Percentiles rank a stretch among this genome's conserved stretches.
These are phyloP conservation scores for Drosophila sp. DNA, from an alignment of 1,140 invertebrate species.

Conservation along the genomic window DNA sequence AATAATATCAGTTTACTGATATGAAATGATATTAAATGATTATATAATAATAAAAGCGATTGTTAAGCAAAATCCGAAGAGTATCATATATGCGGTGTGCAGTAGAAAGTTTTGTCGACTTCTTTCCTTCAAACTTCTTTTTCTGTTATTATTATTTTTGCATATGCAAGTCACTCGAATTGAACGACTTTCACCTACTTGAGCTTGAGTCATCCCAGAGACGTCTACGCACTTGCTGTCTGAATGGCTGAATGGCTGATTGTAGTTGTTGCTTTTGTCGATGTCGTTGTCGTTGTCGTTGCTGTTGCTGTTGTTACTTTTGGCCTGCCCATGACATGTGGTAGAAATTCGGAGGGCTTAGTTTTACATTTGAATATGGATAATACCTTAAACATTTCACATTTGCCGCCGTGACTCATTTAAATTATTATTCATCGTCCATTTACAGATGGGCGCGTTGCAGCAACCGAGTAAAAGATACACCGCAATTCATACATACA, in stretches of 20 bases:
- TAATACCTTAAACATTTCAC: conserved; percentile 63
- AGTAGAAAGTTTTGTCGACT: conserved; percentile 30
- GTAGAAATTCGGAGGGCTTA: conserved; percentile 52
- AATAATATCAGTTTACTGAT: no score
- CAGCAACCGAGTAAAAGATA: conserved; percentile 30
- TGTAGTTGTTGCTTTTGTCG: no score
- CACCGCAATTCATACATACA: conserved; percentile 13
- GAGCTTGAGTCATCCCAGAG: conserved; percentile 62
- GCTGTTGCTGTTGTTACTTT: conserved; percentile 36
- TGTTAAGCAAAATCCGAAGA: no score
- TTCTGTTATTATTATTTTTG: conserved; percentile 59
- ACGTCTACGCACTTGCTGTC: conserved; percentile 71
- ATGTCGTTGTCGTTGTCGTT: conserved; percentile 28
- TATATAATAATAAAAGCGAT: no score
- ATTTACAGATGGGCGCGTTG: conserved; percentile 71
- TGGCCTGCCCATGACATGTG: conserved; percentile 51
- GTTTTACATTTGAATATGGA: conserved; percentile 56
- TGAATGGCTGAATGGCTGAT: no score
- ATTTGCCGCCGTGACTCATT: conserved; percentile 64
- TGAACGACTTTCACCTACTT: conserved; percentile 76
- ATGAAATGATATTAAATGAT: no score
- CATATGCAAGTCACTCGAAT: conserved; percentile 76
- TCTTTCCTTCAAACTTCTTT: conserved; percentile 13
- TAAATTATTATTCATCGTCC: conserved; percentile 20
- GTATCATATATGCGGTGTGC: conserved; percentile 9